Conservation (phyloP, 2,888 invertebrate genomes). For the Noctua comes region DNA sequence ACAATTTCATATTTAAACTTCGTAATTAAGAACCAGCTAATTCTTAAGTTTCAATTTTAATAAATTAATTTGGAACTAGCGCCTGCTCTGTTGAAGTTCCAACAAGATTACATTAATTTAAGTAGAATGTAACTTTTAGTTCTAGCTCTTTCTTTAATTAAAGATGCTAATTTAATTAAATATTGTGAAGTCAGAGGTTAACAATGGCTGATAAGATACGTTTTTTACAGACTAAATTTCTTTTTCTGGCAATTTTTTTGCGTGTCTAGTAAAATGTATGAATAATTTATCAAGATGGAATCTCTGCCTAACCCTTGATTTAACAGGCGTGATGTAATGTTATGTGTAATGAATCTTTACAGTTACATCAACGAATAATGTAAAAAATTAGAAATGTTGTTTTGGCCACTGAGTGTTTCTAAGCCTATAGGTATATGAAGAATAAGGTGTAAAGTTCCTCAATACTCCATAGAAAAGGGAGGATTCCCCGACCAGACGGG, state of each 20-base stretch:
- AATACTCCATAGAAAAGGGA: neutral
- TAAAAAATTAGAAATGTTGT: too few species aligned
- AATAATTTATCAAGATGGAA: neutral
- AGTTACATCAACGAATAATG: too few species aligned
- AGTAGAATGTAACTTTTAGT: conserved; percentile 27
- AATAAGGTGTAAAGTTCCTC: neutral
- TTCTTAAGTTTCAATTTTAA: conserved; percentile 36
- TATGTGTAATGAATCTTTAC: too few species aligned
- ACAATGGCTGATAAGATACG: neutral
- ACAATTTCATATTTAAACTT: conserved; percentile 30
- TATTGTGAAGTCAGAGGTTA: conserved; percentile 8
- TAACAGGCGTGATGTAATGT: too few species aligned
- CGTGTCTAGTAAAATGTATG: neutral
- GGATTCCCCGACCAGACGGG: neutral
- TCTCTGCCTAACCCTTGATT: too few species aligned
- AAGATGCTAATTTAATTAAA: conserved; percentile 40
- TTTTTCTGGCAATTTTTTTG: neutral
- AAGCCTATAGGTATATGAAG: neutral
- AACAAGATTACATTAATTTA: conserved; percentile 51
- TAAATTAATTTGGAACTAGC: conserved; percentile 51
- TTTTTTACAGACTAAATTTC: neutral
- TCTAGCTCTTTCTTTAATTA: conserved; percentile 32
- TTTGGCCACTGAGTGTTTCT: too few species aligned
- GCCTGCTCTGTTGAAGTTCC: conserved; percentile 36
- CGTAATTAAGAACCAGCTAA: conserved; percentile 29